Base-by-base conservation (phyloP, 2,797 vertebrate genomes). In the Acipenser transmontanus region DNA sequence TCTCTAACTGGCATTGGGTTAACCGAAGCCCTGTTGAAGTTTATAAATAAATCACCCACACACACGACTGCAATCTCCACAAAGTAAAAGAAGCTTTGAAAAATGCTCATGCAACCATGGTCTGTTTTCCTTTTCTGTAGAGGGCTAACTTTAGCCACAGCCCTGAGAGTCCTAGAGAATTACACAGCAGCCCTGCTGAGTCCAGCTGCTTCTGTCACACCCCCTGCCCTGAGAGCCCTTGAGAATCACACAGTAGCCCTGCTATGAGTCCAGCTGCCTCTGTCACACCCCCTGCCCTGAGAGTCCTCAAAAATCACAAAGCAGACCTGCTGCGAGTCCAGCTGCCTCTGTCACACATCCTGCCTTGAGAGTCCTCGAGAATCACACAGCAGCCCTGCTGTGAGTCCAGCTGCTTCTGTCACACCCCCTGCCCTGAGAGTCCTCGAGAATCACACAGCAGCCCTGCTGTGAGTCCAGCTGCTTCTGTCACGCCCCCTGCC, bases 151-250 rank as follows among this genome's bases (percentile, higher is more conserved):
- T 57, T n/a, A 11, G 6, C 54, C 9, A 11, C 34, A 34, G 34
- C 34, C 54, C 54, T n/a, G 9, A 6, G 54, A 7, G 9, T 13
- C 54, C 9, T n/a, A 11, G 11, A n/a, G 54, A 57, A n/a, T 13
- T 9, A 34, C 20, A 20, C 9, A 7, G 54, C 1, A n/a, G 54
- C 72, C 20, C n/a, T n/a, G n/a, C n/a, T 56, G 73, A 75, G 52
- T 73, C 75, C 73, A 84, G 76, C 74, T 82, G 71, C 74, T 76
- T 78, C 73, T 71, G 76, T 75, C 66, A 75, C 71, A 69, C 66
- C 54, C 9, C 1, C 20, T 2, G 20, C 20, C 54, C 54, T n/a
- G 2, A 6, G 54, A 7, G 9, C 6, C 54, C 9, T 12, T 0
- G 11, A 12, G 54, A 57, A n/a, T 13, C 54, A 34, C 34, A 34